These are phyloP conservation scores for Acanthurus lineatus DNA, from an alignment of 2,797 vertebrate species.

Conservation along the genomic window DNA sequence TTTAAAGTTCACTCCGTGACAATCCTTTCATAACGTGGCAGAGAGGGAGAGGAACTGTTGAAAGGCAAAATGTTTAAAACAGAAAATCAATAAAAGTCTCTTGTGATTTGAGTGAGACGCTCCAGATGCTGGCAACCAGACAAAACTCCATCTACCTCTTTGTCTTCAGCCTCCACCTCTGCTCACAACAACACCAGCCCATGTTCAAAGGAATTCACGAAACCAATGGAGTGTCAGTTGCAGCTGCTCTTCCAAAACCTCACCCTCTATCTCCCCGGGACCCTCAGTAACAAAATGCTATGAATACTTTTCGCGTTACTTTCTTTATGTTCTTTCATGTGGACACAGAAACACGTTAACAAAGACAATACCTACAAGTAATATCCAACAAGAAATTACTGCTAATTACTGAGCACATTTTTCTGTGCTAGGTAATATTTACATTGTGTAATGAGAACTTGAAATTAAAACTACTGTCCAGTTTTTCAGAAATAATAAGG, in stretches of 20 bases:
- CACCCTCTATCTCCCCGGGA: conserved; percentile 21
- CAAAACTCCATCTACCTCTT: conserved; percentile 48
- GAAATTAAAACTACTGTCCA: not conserved
- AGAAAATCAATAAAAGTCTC: conserved; percentile 73
- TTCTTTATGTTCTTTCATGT: not conserved
- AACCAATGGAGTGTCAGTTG: conserved; percentile 61
- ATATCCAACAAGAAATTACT: not conserved
- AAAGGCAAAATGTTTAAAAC: conserved; percentile 61
- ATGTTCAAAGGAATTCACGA: conserved; percentile 54
- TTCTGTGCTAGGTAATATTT: too few relatives aligned
- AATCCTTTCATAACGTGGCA: conserved; percentile 44
- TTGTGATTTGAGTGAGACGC: conserved; percentile 61
- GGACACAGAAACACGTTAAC: not conserved
- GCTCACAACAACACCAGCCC: conserved; percentile 46
- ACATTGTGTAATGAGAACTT: not conserved
- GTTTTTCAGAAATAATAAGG: not conserved
- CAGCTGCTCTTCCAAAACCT: conserved; percentile 49
- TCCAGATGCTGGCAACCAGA: conserved; percentile 68
- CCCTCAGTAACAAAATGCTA: conserved; percentile 17
- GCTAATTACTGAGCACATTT: not conserved
- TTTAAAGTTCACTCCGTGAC: conserved; percentile 47
- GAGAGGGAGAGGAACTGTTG: conserved; percentile 53
- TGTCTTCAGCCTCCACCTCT: conserved; percentile 40
- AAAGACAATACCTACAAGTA: not conserved
- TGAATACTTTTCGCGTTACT: not conserved